A percentile compares a stretch with the other conserved stretches of the same genome.
Evolutionary conservation across 1,140 invertebrate species (phyloP).

Genomic region (Drosophila bifasciata): DNA sequence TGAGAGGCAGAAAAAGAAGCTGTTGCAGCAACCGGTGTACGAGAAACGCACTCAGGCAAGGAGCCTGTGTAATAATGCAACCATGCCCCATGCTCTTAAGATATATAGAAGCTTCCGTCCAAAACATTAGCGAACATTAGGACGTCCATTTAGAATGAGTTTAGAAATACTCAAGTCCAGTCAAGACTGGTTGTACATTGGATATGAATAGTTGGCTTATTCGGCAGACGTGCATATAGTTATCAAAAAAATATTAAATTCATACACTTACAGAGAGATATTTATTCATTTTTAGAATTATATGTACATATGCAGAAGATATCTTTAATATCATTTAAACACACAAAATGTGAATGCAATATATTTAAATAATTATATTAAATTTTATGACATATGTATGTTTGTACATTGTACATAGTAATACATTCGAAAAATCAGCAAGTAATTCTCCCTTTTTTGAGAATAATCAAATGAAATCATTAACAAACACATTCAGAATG

Average conservation of each 20-base stretch:
- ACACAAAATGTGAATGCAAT: too few relatives aligned
- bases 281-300: too few relatives aligned
- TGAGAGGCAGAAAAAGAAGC: constrained; percentile 43
- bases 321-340: too few relatives aligned
- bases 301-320: too few relatives aligned
- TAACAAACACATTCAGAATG: constrained; percentile 74
- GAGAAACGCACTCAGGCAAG: constrained; percentile 21
- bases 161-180: constrained; percentile 7
- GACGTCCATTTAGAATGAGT: constrained; percentile 42
- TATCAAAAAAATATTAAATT: too few relatives aligned
- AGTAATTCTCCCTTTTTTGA: constrained; percentile 17
- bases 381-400: too few relatives aligned
- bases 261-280: too few relatives aligned
- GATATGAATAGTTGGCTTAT: neutral
- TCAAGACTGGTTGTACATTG: constrained; percentile 29
- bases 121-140: constrained; percentile 61
- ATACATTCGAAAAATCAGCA: constrained; percentile 28
- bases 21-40: constrained; percentile 19
- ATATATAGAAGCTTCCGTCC: constrained; percentile 54
- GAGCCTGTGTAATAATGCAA: constrained; percentile 41
- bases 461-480: constrained; percentile 67
- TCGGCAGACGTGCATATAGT: too few relatives aligned
- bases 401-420: too few relatives aligned
- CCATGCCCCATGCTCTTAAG: constrained; percentile 33
- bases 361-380: too few relatives aligned